Evolutionary conservation across 2,113 vertebrate genomes (phyloP), one percentile per base, ranked within the genome.

Genomic region (Gymnocephalus cernua): DNA sequence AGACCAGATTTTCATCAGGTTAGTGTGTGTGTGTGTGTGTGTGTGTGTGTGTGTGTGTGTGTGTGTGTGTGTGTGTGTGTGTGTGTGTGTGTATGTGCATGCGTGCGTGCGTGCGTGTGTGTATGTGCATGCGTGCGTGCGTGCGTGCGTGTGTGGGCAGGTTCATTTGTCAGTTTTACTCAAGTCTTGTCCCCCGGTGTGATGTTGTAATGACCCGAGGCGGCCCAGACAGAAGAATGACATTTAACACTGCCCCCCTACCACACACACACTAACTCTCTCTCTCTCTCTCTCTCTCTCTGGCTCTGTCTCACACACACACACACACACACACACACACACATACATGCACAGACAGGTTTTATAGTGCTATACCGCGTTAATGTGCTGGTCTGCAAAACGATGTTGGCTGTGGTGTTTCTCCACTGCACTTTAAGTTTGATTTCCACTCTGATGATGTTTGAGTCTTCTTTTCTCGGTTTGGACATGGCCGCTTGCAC

Each of bases 131-230:
- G 56, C 63, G 59, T 61, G 66, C 38, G 84, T 48, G 73, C 53
- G 38, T 56, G 64, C 19, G 23, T n/a, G 57, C 16, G 19, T 3
- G 78, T n/a, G 64, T 32, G 32, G 81, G 76, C 63, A 80, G 85
- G 57, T 83, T 84, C 84, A 83, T 92, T 87, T 91, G 88, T 93
- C 88, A 89, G 70, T 83, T 89, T 86, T 87, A 83, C 84, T 81
- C 80, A 66, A 50, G 27, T 84, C 87, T 75, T 84, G 75, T 86
- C 82, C 89, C 87, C 75, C 10, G 41, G 73, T 86, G 80, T 82
- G 87, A 87, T 70, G 74, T 57, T 80, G 71, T 83, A 74, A 87
- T 86, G 87, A 87, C 83, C 85, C 58, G 7, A 73, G 51, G 74
- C 35, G 44, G 72, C 83, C 56, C 65, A 79, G 80, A 86, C 58